A percentile compares a stretch with the other conserved stretches of the same genome.
phyloP scores from a whole-genome alignment of 1,140 invertebrate genomes.

The Harpegnathos saltator region DNA sequence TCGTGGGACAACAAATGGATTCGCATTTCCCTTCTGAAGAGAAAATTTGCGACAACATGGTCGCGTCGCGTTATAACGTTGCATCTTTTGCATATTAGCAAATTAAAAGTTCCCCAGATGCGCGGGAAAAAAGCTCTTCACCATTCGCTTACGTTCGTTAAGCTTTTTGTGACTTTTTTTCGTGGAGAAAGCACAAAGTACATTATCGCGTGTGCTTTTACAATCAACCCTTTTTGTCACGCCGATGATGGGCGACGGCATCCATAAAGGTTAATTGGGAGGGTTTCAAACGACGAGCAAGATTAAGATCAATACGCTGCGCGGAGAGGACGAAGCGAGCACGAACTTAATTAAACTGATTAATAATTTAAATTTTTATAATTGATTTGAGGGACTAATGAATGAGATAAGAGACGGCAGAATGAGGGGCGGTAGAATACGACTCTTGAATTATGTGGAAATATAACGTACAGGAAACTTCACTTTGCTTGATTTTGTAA shows the following conservation, averaged over 20 bases:
- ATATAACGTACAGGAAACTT: neutral
- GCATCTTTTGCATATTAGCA: neutral
- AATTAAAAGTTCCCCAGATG: neutral
- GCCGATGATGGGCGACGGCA: neutral
- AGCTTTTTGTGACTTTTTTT: neutral
- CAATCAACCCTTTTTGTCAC: constrained; percentile 1
- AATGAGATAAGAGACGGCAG: neutral
- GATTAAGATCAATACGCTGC: constrained; percentile 17
- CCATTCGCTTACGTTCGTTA: neutral
- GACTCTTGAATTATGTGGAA: neutral
- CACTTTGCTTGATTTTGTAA: neutral
- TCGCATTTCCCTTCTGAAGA: too few relatives aligned
- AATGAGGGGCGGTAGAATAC: neutral
- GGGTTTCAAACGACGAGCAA: constrained; percentile 1
- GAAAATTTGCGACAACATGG: too few relatives aligned
- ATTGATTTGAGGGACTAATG: neutral
- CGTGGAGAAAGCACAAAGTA: neutral
- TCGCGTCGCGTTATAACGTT: too few relatives aligned
- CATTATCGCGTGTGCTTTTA: neutral
- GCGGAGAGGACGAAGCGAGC: neutral
- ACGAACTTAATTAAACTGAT: constrained; percentile 20
- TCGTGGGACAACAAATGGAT: too few relatives aligned
- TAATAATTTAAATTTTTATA: constrained; percentile 9
- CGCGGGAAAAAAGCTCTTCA: neutral
- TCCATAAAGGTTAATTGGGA: constrained; percentile 8